Evolutionary conservation across 1,140 invertebrate genomes (phyloP).

Genomic region (Planococcus citri): DNA sequence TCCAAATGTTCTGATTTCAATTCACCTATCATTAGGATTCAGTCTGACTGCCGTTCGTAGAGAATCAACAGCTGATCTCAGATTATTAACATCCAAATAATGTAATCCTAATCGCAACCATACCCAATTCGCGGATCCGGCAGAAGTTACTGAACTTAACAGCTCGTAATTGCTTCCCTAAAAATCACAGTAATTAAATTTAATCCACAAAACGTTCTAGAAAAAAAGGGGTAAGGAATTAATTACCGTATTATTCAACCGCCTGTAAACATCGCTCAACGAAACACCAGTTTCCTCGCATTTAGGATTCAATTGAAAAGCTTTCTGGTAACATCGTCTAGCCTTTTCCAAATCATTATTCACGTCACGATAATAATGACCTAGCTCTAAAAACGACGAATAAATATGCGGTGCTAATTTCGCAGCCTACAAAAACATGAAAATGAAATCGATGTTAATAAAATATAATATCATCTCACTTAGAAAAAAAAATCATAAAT

Average conservation of each 20-base stretch:
- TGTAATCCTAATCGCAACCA: conserved; percentile 57
- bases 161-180: conserved; percentile 51
- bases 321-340: conserved; percentile 69
- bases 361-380: conserved; percentile 51
- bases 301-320: conserved; percentile 55
- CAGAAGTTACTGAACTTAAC: conserved; percentile 45
- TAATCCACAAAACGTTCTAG: too few species aligned
- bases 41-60: neutral
- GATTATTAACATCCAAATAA: neutral
- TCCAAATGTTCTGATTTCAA: too few species aligned
- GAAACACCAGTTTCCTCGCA: conserved; percentile 52
- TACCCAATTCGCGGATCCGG: conserved; percentile 54
- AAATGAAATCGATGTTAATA: neutral
- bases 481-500: conserved; percentile 13
- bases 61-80: neutral
- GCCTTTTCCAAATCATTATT: conserved; percentile 50
- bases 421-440: conserved; percentile 42
- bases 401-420: conserved; percentile 57
- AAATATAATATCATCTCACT: conserved; percentile 15
- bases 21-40: neutral
- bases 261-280: conserved; percentile 60
- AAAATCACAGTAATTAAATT: neutral
- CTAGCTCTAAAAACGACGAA: conserved; percentile 60
- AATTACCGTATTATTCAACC: conserved; percentile 23
- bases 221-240: neutral